These are phyloP conservation scores for Eretmocerus hayati DNA, from an alignment of 2,888 invertebrate genomes.

Conservation along the genomic window DNA sequence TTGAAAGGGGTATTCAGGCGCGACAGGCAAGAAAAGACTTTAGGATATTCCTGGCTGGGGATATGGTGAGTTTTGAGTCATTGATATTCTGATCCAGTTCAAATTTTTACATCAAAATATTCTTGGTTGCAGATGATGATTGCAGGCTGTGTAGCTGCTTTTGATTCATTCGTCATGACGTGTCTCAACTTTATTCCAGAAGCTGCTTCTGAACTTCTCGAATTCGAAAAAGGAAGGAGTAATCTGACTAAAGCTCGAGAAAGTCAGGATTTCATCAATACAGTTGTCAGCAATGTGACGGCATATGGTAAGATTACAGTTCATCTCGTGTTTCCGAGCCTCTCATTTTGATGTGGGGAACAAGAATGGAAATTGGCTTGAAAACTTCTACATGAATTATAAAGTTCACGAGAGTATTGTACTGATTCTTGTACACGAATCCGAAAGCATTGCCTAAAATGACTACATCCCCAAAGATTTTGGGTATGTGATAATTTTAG, in stretches of 20 bases:
- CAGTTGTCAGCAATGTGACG: conserved; percentile 38
- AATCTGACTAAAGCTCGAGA: conserved; percentile 49
- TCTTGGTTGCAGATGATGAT: conserved; percentile 64
- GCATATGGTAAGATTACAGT: conserved; percentile 46
- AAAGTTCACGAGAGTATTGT: too few species aligned
- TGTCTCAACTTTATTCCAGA: conserved; percentile 61
- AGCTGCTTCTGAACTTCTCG: conserved; percentile 53
- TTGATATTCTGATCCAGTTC: too few species aligned
- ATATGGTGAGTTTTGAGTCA: too few species aligned
- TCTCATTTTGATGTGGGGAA: too few species aligned
- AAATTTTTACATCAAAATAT: too few species aligned
- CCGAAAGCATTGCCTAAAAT: too few species aligned
- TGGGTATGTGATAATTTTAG: too few species aligned
- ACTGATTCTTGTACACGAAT: too few species aligned
- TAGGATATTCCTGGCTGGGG: conserved; percentile 61
- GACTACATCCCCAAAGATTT: too few species aligned
- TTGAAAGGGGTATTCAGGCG: conserved; percentile 62
- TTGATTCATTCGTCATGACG: conserved; percentile 67
- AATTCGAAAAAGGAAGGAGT: conserved; percentile 48
- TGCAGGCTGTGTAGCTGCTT: conserved; percentile 61
- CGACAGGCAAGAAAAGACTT: conserved; percentile 50
- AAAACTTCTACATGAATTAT: too few species aligned
- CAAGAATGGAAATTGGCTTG: too few species aligned
- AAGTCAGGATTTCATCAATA: conserved; percentile 48
- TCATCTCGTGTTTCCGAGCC: too few species aligned